Conservation (phyloP, 1,140 invertebrate species). For the Leguminivora glycinivorella region DNA sequence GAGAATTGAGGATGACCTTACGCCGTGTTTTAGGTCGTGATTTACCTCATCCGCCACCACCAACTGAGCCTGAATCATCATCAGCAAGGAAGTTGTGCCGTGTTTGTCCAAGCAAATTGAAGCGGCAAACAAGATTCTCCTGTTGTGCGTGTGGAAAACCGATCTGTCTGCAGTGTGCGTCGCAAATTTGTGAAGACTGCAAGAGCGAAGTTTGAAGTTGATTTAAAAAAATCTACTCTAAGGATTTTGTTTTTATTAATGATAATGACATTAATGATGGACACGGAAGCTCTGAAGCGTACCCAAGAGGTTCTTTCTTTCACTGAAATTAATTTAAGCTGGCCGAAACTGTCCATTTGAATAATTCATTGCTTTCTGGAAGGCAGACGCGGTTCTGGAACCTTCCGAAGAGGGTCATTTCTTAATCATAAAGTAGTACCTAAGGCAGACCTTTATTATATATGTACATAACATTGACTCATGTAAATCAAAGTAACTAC, state of each 20-base stretch:
- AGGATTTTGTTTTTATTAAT: background rate
- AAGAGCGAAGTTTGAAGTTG: background rate
- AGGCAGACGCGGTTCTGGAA: background rate
- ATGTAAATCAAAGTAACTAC: background rate
- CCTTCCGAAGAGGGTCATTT: conserved; percentile 23
- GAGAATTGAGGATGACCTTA: conserved; percentile 8
- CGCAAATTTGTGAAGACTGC: conserved; percentile 13
- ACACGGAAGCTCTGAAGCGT: background rate
- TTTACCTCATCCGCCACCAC: background rate
- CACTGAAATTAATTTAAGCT: conserved; percentile 14
- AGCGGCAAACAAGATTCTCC: conserved; percentile 21
- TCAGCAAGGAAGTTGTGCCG: background rate
- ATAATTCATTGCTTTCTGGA: conserved; percentile 20
- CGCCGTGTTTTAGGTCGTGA: background rate
- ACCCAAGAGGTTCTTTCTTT: background rate
- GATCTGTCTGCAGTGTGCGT: conserved; percentile 20
- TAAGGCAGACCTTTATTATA: conserved; percentile 3
- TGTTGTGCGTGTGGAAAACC: conserved; percentile 19
- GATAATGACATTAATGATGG: too few species aligned
- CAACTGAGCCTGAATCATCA: background rate
- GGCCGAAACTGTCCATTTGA: conserved; percentile 20
- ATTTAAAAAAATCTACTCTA: background rate
- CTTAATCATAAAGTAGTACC: conserved; percentile 24
- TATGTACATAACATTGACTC: conserved; percentile 23
- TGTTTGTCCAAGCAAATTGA: background rate